Evolutionary conservation across 2,888 invertebrate species (phyloP).

Genomic region (Callyntrura sp.): DNA sequence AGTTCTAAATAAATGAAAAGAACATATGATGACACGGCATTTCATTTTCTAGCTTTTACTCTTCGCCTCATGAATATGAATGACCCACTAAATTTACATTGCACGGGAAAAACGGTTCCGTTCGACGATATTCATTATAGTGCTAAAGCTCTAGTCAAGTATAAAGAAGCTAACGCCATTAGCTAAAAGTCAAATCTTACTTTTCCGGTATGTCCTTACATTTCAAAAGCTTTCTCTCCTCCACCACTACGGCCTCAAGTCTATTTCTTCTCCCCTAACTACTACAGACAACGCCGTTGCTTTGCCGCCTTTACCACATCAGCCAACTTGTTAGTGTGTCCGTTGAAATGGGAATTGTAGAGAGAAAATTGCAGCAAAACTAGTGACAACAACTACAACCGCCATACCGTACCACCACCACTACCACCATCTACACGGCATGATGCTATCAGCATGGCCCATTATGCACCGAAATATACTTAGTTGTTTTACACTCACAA

Average conservation of each 20-base stretch:
- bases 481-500: not conserved
- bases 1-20: constrained; percentile 36
- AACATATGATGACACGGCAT: constrained; percentile 25
- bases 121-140: not conserved
- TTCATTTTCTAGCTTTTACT: constrained; percentile 2
- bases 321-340: constrained; percentile 31
- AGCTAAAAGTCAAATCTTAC: constrained; percentile 10
- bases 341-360: constrained; percentile 44
- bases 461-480: constrained; percentile 10
- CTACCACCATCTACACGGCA: not conserved
- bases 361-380: constrained; percentile 15
- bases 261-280: not conserved
- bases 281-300: not conserved
- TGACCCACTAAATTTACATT: constrained; percentile 44
- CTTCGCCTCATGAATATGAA: constrained; percentile 68
- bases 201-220: not conserved
- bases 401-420: constrained; percentile 5
- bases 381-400: not conserved
- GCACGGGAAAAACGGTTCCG: not conserved
- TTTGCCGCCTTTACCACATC: not conserved
- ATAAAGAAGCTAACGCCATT: constrained; percentile 23
- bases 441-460: constrained; percentile 17
- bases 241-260: not conserved
- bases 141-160: not conserved
- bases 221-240: constrained; percentile 8